These are phyloP conservation scores for Microcebus ravelobensis DNA, from an alignment of 2,113 vertebrate species.

Conservation along the genomic window DNA sequence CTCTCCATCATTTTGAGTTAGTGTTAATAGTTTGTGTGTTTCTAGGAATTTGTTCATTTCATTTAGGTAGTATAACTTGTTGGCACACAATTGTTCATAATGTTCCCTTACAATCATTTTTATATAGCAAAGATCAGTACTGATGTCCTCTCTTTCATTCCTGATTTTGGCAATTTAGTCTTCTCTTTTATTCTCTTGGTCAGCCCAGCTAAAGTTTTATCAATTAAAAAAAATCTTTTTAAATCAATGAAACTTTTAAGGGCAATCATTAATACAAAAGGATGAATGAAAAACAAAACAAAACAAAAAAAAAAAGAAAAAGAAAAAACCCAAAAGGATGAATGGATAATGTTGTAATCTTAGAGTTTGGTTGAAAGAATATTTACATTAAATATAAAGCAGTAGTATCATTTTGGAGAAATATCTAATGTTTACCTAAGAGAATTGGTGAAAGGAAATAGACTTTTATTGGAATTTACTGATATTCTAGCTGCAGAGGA, in stretches of 20 bases:
- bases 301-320: too few species aligned
- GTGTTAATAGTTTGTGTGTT: background rate
- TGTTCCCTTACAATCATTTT: background rate
- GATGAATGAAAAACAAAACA: background rate
- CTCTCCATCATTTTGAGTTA: background rate
- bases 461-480: background rate
- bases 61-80: background rate
- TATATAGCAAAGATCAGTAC: background rate
- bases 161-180: background rate
- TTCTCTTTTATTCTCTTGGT: background rate
- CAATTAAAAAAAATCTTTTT: background rate
- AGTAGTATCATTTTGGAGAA: background rate
- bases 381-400: background rate
- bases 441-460: background rate
- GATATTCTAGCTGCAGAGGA: background rate
- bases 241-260: background rate
- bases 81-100: background rate
- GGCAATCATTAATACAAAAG: background rate
- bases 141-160: background rate
- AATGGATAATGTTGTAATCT: background rate
- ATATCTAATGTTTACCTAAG: background rate
- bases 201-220: background rate
- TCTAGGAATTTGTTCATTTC: background rate
- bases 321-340: background rate
- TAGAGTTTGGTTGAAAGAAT: background rate